Evolutionary conservation across 2,797 vertebrate species (phyloP).

Genomic region (Epinephelus malabaricus): DNA sequence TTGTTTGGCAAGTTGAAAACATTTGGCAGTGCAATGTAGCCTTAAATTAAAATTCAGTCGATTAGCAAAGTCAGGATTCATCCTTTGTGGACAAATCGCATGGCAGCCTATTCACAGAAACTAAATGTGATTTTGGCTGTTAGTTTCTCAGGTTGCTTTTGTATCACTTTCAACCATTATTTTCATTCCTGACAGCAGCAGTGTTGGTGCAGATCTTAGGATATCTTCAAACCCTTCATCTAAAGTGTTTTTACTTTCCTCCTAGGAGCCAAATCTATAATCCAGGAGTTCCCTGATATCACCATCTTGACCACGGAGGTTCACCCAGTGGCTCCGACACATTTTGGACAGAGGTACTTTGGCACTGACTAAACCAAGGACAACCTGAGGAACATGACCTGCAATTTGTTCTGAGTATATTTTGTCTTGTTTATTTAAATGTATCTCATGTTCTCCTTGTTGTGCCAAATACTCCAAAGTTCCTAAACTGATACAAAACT

Average conservation of each 20-base stretch:
- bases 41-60: too few species aligned
- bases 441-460: slow-evolving; percentile 62
- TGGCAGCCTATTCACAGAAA: too few species aligned
- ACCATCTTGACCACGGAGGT: slow-evolving; percentile 98
- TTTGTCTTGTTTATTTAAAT: slow-evolving; percentile 63
- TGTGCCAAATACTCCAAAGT: slow-evolving; percentile 72
- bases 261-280: slow-evolving; percentile 96
- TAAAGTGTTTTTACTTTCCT: slow-evolving; percentile 28
- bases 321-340: slow-evolving; percentile 95
- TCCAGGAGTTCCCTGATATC: slow-evolving; percentile 98
- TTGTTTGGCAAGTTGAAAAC: too few species aligned
- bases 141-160: too few species aligned
- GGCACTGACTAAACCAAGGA: slow-evolving; percentile 90
- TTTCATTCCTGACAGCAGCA: not conserved
- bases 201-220: not conserved
- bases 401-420: slow-evolving; percentile 38
- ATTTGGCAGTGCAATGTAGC: too few species aligned
- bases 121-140: too few species aligned
- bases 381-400: slow-evolving; percentile 62
- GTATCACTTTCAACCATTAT: not conserved
- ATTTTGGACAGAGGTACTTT: slow-evolving; percentile 98
- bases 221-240: not conserved
- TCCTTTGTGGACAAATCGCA: too few species aligned
- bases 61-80: too few species aligned
- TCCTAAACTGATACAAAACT: slow-evolving; percentile 32